A percentile compares a stretch with the other conserved stretches of the same genome.
phyloP scores from a whole-genome alignment of 2,113 vertebrate species.

The Nesogale talazaci region DNA sequence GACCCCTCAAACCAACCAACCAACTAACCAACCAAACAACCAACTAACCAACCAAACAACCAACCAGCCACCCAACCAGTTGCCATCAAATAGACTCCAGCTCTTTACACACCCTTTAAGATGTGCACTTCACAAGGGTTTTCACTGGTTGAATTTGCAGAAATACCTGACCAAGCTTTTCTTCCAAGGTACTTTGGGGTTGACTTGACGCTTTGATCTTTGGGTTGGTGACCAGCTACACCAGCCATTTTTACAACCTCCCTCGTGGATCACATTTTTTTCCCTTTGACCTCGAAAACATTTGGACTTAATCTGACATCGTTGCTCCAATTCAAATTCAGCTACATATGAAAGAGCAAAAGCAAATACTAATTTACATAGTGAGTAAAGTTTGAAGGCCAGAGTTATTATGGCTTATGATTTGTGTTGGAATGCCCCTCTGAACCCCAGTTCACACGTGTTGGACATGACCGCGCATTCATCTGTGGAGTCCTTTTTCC shows the following conservation, averaged over 20 bases:
- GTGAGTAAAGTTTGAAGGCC: neutral
- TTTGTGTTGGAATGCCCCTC: neutral
- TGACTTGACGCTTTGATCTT: neutral
- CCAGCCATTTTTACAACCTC: neutral
- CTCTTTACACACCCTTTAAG: too few species aligned
- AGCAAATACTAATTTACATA: neutral
- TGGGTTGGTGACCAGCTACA: neutral
- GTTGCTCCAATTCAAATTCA: neutral
- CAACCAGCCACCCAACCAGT: neutral
- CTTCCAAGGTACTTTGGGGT: neutral
- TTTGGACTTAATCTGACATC: neutral
- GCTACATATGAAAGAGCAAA: neutral
- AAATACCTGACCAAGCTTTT: neutral
- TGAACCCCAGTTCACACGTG: neutral
- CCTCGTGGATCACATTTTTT: neutral
- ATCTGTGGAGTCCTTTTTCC: neutral
- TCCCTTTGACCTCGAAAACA: neutral
- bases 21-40: neutral
- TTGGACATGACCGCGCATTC: neutral
- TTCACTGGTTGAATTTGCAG: neutral
- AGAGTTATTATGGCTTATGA: neutral
- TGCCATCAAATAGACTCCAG: neutral
- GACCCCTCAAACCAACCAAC: too few species aligned
- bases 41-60: too few species aligned
- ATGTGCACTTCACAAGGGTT: neutral